Evolutionary conservation across 2,113 vertebrate species (phyloP).

Genomic region (Gasterosteus nipponicus): DNA sequence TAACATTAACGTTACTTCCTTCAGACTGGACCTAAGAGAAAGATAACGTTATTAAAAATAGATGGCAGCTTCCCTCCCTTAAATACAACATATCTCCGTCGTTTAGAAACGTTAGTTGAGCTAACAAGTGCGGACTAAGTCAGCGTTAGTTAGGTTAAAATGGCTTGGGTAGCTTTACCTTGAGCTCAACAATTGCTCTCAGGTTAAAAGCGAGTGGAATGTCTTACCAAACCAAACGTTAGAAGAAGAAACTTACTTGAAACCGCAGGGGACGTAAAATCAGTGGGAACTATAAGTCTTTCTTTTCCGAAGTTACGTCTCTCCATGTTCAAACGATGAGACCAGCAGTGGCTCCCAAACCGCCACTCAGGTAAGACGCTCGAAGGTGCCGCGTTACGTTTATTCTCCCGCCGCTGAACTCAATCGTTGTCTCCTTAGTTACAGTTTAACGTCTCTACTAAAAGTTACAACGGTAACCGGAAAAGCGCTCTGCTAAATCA

Average conservation of each 20-base stretch:
- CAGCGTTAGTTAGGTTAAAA: too few species aligned
- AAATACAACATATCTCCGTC: neutral
- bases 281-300: slow-evolving; percentile 66
- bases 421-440: slow-evolving; percentile 44
- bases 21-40: neutral
- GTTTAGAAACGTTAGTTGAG: neutral
- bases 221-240: neutral
- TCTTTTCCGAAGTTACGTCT: slow-evolving; percentile 34
- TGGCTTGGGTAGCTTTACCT: neutral
- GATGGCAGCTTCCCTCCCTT: neutral
- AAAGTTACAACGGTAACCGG: neutral
- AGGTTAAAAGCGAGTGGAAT: neutral
- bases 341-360: neutral
- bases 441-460: neutral
- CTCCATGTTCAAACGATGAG: slow-evolving; percentile 52
- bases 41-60: neutral
- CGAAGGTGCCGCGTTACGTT: neutral
- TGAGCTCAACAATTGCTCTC: neutral
- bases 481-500: neutral
- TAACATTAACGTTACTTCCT: neutral
- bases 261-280: slow-evolving; percentile 57
- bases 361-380: neutral
- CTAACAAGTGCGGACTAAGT: too few species aligned
- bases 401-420: slow-evolving; percentile 42
- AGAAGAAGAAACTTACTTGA: slow-evolving; percentile 52